Conservation (phyloP, 1,140 invertebrate genomes). For the Scaptomyza pallida region DNA sequence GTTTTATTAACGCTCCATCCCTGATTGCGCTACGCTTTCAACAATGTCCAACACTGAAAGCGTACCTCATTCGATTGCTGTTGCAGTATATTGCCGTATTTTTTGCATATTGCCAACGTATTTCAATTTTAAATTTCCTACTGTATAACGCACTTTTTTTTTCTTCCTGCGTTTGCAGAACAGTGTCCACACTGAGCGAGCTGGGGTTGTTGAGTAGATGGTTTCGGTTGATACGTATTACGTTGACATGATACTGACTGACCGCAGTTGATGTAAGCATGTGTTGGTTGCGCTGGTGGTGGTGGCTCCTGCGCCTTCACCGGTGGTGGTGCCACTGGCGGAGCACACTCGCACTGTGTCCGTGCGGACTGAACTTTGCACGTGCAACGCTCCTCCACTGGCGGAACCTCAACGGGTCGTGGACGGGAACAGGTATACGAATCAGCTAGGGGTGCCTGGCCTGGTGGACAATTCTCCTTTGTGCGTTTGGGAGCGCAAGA, state of each 20-base stretch:
- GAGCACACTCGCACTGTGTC: conserved; percentile 10
- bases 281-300: neutral
- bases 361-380: conserved; percentile 19
- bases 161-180: neutral
- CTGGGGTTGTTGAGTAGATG: neutral
- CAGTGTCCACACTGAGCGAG: conserved; percentile 33
- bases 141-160: conserved; percentile 53
- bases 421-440: conserved; percentile 34
- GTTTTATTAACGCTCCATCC: neutral
- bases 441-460: no score
- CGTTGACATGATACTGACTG: neutral
- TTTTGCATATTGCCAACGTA: neutral
- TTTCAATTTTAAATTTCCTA: neutral
- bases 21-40: neutral
- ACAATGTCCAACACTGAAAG: neutral
- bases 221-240: neutral
- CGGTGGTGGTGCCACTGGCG: neutral
- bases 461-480: no score
- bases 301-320: no score
- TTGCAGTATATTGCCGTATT: neutral
- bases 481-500: no score
- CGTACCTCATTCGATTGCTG: no score
- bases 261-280: conserved; percentile 35
- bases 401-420: neutral
- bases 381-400: conserved; percentile 32